Percentiles rank a stretch among this genome's conserved stretches.
Evolutionary conservation across 2,888 invertebrate species (phyloP).

Genomic region (Dascillus cervinus): DNA sequence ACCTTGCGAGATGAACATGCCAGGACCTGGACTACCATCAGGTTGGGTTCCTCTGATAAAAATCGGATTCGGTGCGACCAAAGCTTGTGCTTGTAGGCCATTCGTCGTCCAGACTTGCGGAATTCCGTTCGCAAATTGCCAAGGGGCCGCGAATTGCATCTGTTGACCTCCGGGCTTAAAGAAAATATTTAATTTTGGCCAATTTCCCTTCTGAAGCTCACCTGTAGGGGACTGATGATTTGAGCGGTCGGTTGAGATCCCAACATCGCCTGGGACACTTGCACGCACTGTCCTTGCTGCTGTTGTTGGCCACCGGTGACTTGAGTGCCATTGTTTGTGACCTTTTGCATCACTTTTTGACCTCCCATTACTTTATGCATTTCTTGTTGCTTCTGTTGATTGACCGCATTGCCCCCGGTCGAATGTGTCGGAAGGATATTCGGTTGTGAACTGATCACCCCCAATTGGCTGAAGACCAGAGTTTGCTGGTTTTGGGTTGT

Average conservation of each 20-base stretch:
- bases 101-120: conserved; percentile 70
- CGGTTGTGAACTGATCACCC: conserved; percentile 62
- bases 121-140: conserved; percentile 66
- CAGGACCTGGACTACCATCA: conserved; percentile 56
- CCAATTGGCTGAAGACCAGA: conserved; percentile 65
- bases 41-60: conserved; percentile 75
- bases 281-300: conserved; percentile 64
- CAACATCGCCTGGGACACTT: conserved; percentile 63
- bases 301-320: conserved; percentile 48
- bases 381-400: conserved; percentile 53
- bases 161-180: conserved; percentile 53
- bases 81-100: conserved; percentile 60
- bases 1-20: conserved; percentile 78
- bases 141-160: conserved; percentile 70
- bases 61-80: conserved; percentile 71
- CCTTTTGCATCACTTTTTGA: conserved; percentile 51
- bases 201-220: conserved; percentile 27
- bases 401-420: conserved; percentile 40
- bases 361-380: conserved; percentile 57
- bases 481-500: conserved; percentile 70
- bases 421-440: conserved; percentile 58
- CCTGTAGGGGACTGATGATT: conserved; percentile 65
- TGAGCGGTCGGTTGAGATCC: conserved; percentile 61
- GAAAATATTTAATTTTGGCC: conserved; percentile 2
- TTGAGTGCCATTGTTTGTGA: conserved; percentile 37